Percentiles rank a stretch among this genome's conserved stretches.
phyloP scores from a whole-genome alignment of 2,888 invertebrate species.

The Papilio demoleus region DNA sequence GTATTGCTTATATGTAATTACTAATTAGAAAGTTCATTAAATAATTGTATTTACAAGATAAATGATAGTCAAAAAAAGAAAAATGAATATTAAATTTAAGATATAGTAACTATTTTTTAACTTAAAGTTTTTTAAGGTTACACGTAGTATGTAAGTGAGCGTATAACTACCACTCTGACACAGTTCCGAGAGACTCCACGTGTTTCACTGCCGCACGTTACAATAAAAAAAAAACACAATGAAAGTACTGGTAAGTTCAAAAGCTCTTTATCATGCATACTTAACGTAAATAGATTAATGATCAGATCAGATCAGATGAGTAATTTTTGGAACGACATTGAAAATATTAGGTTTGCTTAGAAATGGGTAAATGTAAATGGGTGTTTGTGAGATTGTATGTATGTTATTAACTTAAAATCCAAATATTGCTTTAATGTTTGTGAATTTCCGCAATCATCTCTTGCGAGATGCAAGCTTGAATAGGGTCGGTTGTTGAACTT shows the following conservation, averaged over 20 bases:
- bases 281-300: slow-evolving; percentile 36
- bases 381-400: slow-evolving; percentile 28
- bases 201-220: slow-evolving; percentile 69
- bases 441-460: slow-evolving; percentile 62
- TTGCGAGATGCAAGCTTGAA: slow-evolving; percentile 64
- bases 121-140: too few relatives aligned
- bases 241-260: slow-evolving; percentile 79
- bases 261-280: slow-evolving; percentile 47
- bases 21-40: background rate
- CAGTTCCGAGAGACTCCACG: slow-evolving; percentile 75
- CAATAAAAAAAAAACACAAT: slow-evolving; percentile 66
- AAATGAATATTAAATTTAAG: too few relatives aligned
- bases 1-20: background rate
- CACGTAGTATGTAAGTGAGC: slow-evolving; percentile 81
- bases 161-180: slow-evolving; percentile 78
- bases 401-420: slow-evolving; percentile 40
- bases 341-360: background rate
- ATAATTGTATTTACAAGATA: background rate
- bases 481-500: slow-evolving; percentile 73
- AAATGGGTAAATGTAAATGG: background rate
- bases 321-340: slow-evolving; percentile 3
- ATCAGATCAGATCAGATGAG: background rate
- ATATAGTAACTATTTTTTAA: too few relatives aligned
- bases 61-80: background rate
- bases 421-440: slow-evolving; percentile 45